Base-by-base conservation (phyloP, 2,888 invertebrate species). In the Lasius fuliginosus region DNA sequence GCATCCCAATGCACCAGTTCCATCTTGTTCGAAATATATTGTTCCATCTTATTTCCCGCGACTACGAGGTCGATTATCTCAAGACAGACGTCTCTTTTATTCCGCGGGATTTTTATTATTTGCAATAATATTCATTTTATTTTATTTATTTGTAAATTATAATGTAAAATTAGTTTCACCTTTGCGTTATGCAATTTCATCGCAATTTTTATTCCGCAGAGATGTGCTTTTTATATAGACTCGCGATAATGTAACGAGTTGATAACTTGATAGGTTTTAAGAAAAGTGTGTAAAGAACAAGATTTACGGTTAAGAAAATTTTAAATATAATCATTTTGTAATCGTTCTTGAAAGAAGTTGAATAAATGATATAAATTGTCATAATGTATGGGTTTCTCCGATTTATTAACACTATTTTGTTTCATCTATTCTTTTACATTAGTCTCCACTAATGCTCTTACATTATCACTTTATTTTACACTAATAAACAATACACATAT, bases 1-100 rank as follows among this genome's bases (percentile, higher is more conserved):
- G 83, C 85, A 86, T 85, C 86, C 71, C 75, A 86, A 84, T 89
- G 60, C 60, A 79, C 71, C 58, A 33, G 79, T 85, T 85, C 75
- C 53, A 62, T 81, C 60, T 81, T 73, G 5, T 73, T 64, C 56
- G 40, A 65, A 65, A 46, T 42, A 56, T 60, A 60, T 42, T 68
- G 58, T 36, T 69, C 60, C 60, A 42, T 60, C 71, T 79, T 71
- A 71, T 83, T 76, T 60, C 69, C 46, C 42, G 27, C 64, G 53
- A 23, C 49, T 62, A 42, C 56, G 9, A 58, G 49, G 42, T 71
- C 79, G 79, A 83, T 81, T 62, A 69, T 82, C 67, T 6, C 60
- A 46, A 67, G 58, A 65, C 58, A 40, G 27, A 60, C 53, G n/a
- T 15, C 23, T 33, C 23, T 76, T 49, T 27, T 53, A 62, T 53